Evolutionary conservation across 2,113 vertebrate species (phyloP).

Genomic region (Reinhardtius hippoglossoides): DNA sequence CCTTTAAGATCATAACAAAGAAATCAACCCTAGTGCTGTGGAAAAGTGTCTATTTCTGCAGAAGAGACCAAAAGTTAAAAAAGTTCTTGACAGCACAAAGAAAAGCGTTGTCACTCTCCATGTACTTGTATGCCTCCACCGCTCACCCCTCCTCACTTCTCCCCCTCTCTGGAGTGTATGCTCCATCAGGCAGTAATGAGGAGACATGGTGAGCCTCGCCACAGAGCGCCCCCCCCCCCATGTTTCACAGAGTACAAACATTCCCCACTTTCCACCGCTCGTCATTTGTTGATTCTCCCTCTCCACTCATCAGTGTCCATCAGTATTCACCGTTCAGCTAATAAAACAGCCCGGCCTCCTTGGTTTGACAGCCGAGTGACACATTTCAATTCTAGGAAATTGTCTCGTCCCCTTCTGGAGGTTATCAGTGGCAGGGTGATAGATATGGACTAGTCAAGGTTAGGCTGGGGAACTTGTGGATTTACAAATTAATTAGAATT

Average conservation of each 20-base stretch:
- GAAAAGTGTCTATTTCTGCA: neutral
- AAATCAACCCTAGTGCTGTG: constrained; percentile 9
- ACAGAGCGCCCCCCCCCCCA: constrained; percentile 5
- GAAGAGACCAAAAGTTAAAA: constrained; percentile 17
- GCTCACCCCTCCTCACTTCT: neutral
- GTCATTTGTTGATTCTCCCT: constrained; percentile 54
- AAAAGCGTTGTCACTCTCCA: constrained; percentile 17
- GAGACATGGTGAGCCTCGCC: constrained; percentile 39
- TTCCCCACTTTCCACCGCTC: constrained; percentile 10
- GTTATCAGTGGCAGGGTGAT: constrained; percentile 58
- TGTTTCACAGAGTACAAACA: constrained; percentile 45
- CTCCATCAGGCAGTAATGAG: constrained; percentile 62
- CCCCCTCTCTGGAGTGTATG: constrained; percentile 19
- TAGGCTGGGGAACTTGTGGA: constrained; percentile 59
- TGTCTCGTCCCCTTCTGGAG: constrained; percentile 42
- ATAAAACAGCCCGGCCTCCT: constrained; percentile 56
- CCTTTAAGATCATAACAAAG: constrained; percentile 19
- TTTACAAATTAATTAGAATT: constrained; percentile 57
- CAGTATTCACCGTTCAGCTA: constrained; percentile 58
- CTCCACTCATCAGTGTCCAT: constrained; percentile 63
- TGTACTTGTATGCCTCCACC: constrained; percentile 14
- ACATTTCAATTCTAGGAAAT: constrained; percentile 58
- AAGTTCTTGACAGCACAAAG: neutral
- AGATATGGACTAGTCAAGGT: constrained; percentile 60
- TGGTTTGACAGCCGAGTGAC: constrained; percentile 48